Base-by-base conservation (phyloP, 2,113 vertebrate genomes). In the Sander lucioperca region DNA sequence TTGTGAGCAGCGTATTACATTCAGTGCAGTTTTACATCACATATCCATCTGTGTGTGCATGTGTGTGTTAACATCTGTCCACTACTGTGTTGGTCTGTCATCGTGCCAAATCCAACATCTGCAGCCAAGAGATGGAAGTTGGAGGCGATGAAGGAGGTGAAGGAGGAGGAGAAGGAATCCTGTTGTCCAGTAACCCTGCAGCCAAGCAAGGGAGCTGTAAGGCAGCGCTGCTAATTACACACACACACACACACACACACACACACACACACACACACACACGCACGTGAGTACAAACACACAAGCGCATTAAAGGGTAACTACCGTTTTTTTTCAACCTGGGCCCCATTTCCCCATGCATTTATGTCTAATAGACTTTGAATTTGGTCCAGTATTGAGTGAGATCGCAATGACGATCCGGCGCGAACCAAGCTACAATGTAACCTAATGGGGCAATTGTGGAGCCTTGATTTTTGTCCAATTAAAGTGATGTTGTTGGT, bases 191-290 rank as follows among this genome's bases (percentile, higher is more conserved):
- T 63, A 62, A 87, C 56, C 63, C 77, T 58, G 72, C 36, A 84
- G 84, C 68, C 72, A 72, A 69, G 74, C 67, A 21, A 76, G 54
- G 73, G 75, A 80, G 65, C 70, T 72, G 43, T 84, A 85, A 87
- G 25, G 62, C 72, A 65, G 10, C 11, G 39, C 77, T 70, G 70
- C 90, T 90, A 93, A 93, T 92, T 89, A 83, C 63, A 75, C 70
- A 71, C 72, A 70, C 61, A 57, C 57, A 27, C 67, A 77, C 30
- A 30, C 30, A 30, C 30, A 30, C 30, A 30, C 30, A 30, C 30
- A 30, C 30, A 30, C 4, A 3, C 3, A 3, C 30, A 4, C 4
- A n/a, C n/a, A 30, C 30, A 30, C 30, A 30, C 30, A 30, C 4
- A 3, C 3, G 5, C 30, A 4, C 4, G 30, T 3, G 3, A 45